Evolutionary conservation across 2,797 vertebrate species (phyloP).

Genomic region (Takifugu rubripes): DNA sequence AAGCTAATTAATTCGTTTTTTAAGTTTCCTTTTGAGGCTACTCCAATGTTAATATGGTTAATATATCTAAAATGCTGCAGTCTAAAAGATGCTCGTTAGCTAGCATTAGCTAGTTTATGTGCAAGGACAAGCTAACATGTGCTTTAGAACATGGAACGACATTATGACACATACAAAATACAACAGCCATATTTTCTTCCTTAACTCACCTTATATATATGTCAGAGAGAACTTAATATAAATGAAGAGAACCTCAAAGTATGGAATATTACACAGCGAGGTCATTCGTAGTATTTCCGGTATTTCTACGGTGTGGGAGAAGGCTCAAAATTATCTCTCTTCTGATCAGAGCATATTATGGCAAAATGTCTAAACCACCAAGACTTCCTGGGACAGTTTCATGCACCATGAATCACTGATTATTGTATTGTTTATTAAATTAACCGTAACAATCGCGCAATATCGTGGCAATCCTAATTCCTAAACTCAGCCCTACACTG

Average conservation of each 20-base stretch:
- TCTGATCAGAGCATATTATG: background rate
- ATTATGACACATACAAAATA: background rate
- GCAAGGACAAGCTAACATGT: too few species aligned
- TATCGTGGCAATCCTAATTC: too few species aligned
- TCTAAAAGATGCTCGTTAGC: background rate
- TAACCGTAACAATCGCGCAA: too few species aligned
- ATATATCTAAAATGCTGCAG: background rate
- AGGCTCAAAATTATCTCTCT: constrained; percentile 21
- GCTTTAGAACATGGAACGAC: too few species aligned
- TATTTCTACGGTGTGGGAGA: constrained; percentile 14
- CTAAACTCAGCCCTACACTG: background rate
- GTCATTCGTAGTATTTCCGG: constrained; percentile 19
- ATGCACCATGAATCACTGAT: too few species aligned
- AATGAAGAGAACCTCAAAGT: background rate
- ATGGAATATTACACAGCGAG: background rate
- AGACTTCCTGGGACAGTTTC: too few species aligned
- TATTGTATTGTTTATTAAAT: too few species aligned
- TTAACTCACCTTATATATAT: constrained; percentile 3
- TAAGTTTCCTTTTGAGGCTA: too few species aligned
- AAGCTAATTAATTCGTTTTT: too few species aligned
- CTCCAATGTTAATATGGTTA: too few species aligned
- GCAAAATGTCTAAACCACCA: background rate
- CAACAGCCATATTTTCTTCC: background rate
- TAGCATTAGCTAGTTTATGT: background rate
- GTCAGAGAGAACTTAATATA: background rate